A percentile compares a stretch with the other conserved stretches of the same genome.
Conservation (phyloP, 2,888 invertebrate genomes). For the Tachina lurida region DNA sequence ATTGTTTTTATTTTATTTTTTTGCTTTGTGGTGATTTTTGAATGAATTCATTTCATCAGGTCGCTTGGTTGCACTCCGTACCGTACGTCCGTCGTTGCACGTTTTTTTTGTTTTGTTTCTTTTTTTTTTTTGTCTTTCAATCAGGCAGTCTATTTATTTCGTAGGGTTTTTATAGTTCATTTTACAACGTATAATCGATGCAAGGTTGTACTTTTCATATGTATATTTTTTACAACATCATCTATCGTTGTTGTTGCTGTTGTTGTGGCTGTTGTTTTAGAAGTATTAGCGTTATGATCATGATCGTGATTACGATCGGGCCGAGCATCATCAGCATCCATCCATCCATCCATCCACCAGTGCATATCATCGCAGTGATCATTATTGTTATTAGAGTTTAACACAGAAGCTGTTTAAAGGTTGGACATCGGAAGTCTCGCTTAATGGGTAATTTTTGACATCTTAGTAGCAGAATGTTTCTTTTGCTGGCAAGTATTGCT, state of each 20-base stretch:
- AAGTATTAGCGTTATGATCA: slow-evolving; percentile 44
- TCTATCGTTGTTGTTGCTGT: not conserved
- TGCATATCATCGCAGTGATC: slow-evolving; percentile 27
- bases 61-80: not conserved
- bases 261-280: not conserved
- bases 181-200: slow-evolving; percentile 63
- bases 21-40: slow-evolving; percentile 51
- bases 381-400: slow-evolving; percentile 68
- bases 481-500: slow-evolving; percentile 30
- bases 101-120: not conserved
- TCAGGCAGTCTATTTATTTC: slow-evolving; percentile 38
- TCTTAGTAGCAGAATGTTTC: slow-evolving; percentile 60
- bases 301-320: slow-evolving; percentile 42
- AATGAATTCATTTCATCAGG: slow-evolving; percentile 60
- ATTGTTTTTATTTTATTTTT: slow-evolving; percentile 5
- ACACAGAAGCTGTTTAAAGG: slow-evolving; percentile 70
- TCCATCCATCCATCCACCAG: not conserved
- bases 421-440: slow-evolving; percentile 65
- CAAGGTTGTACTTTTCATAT: not conserved
- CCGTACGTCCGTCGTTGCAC: not conserved
- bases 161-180: slow-evolving; percentile 28
- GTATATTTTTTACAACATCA: not conserved
- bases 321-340: slow-evolving; percentile 14
- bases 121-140: not conserved
- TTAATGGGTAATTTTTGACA: slow-evolving; percentile 65